These are phyloP conservation scores for Luperina testacea DNA, from an alignment of 2,888 invertebrate genomes.

Conservation along the genomic window DNA sequence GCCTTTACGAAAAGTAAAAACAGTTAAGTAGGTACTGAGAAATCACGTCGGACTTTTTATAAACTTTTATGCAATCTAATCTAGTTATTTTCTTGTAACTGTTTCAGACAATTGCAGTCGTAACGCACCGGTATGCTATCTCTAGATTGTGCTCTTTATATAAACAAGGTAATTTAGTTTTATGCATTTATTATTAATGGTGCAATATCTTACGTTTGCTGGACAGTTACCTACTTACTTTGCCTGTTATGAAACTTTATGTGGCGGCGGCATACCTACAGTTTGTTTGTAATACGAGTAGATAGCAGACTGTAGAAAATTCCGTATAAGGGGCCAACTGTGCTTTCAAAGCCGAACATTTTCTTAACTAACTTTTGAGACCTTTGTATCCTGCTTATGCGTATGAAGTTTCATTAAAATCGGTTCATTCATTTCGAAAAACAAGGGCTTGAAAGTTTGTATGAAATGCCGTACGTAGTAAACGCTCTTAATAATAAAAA, in stretches of 20 bases:
- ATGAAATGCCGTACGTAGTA: too few relatives aligned
- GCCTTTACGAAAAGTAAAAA: not conserved
- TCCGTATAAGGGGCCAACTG: not conserved
- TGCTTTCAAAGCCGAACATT: not conserved
- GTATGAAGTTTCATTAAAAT: too few relatives aligned
- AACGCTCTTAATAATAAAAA: not conserved
- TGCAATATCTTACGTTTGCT: slow-evolving; percentile 5
- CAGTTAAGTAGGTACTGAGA: not conserved
- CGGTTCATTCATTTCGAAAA: too few relatives aligned
- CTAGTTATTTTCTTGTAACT: slow-evolving; percentile 4
- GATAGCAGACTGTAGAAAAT: not conserved
- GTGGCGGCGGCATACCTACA: not conserved
- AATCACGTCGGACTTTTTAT: not conserved
- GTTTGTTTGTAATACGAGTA: not conserved
- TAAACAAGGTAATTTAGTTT: slow-evolving; percentile 18
- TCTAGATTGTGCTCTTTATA: slow-evolving; percentile 7
- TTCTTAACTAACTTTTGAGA: too few relatives aligned
- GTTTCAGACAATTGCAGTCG: slow-evolving; percentile 5
- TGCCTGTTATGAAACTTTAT: not conserved
- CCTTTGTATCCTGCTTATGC: too few relatives aligned
- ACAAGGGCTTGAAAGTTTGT: too few relatives aligned
- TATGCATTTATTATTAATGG: slow-evolving; percentile 20
- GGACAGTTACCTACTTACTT: not conserved
- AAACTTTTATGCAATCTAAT: not conserved
- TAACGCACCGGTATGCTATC: slow-evolving; percentile 3